Base-by-base conservation (phyloP, 2,113 vertebrate species). In the Etheostoma cragini region DNA sequence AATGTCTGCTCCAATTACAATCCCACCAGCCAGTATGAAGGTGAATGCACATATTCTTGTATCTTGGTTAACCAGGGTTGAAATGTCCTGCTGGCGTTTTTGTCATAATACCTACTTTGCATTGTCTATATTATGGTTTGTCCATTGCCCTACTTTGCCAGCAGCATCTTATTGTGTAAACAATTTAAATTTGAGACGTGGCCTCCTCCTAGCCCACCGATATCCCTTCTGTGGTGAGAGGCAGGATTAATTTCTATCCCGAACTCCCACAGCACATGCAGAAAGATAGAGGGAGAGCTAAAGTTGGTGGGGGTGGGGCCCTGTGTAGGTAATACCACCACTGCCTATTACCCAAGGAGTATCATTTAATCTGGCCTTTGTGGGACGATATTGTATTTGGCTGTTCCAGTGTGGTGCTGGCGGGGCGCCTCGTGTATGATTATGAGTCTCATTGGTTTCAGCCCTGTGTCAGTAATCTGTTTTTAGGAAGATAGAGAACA, bases 341-440 rank as follows among this genome's bases (percentile, higher is more conserved):
- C 72, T 73, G 80, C 84, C 86, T 82, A 87, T 93, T 89, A 89
- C 84, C 86, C 86, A 72, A 80, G 65, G 61, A 91, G 66, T 67
- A 90, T 87, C 83, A 90, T 92, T 94, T 90, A 89, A 93, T 94
- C 81, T 80, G 75, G 83, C 71, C 70, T 90, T 89, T 89, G 91
- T 84, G 82, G 84, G 81, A 81, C 80, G 53, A 81, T 92, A 83
- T 87, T 91, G 80, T 81, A 73, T 86, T 86, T 83, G 82, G 84
- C 76, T 78, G 35, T 65, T 72, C 72, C 38, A 70, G 83, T 76
- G 78, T 19, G 53, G 74, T 47, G 83, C 80, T 90, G 82, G 80
- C 68, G 17, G 85, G 75, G 33, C 0, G 53, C 72, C 83, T 74
- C 8, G 45, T 86, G 86, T 81, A 83, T 88, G 88, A 92, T 90